phyloP scores from a whole-genome alignment of 2,888 invertebrate genomes.

The Mythimna impura region DNA sequence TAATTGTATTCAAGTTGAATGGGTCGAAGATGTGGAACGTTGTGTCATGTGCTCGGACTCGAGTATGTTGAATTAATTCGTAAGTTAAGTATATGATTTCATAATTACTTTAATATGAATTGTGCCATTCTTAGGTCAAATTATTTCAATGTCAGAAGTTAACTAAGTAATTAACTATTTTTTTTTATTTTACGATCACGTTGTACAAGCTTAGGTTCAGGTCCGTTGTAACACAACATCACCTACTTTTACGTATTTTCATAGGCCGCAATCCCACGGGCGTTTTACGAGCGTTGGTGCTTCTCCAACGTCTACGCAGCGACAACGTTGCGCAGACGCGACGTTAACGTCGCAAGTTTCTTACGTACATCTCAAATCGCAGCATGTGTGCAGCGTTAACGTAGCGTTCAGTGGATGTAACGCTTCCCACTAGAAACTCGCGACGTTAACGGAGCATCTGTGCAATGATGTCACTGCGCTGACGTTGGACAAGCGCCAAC shows the following conservation, averaged over 20 bases:
- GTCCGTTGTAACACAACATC: not conserved
- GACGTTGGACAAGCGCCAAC: too few relatives aligned
- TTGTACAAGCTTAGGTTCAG: not conserved
- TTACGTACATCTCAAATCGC: too few relatives aligned
- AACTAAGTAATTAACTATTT: not conserved
- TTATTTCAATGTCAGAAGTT: not conserved
- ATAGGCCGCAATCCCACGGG: too few relatives aligned
- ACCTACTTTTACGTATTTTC: not conserved
- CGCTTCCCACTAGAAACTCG: too few relatives aligned
- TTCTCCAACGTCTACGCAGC: too few relatives aligned
- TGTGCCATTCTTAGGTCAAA: not conserved
- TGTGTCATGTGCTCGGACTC: constrained; percentile 1
- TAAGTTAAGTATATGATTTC: constrained; percentile 10
- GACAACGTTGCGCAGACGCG: too few relatives aligned
- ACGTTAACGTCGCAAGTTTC: too few relatives aligned
- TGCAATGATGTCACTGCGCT: too few relatives aligned
- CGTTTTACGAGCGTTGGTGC: too few relatives aligned
- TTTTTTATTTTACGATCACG: not conserved
- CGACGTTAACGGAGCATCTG: too few relatives aligned
- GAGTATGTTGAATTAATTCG: not conserved
- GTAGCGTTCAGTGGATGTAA: too few relatives aligned
- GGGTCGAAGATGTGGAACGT: not conserved
- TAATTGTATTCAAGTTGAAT: constrained; percentile 5
- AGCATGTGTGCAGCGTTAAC: too few relatives aligned
- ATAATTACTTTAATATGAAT: not conserved